Conservation (phyloP, 2,113 vertebrate genomes). For the Gobiocypris rarus region DNA sequence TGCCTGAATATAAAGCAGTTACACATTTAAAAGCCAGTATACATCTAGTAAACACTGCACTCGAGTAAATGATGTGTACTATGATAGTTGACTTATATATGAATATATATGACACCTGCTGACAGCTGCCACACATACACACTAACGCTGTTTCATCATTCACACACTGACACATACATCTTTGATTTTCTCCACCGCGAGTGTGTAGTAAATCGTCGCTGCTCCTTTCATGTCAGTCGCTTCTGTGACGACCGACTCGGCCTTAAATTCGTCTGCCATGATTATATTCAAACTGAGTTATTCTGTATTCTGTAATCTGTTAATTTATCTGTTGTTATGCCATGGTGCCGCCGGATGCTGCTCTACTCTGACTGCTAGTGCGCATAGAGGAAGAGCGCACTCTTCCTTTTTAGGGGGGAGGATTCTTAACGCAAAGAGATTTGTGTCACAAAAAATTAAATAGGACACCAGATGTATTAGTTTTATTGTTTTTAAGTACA, state of each 20-base stretch:
- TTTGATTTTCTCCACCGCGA: constrained; percentile 77
- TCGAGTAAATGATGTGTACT: neutral
- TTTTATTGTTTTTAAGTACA: neutral
- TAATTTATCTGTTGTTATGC: constrained; percentile 51
- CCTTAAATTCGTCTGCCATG: constrained; percentile 68
- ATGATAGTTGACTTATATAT: neutral
- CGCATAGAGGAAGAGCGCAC: neutral
- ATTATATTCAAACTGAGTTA: constrained; percentile 17
- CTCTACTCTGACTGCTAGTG: constrained; percentile 48
- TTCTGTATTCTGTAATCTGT: neutral
- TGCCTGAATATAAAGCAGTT: neutral
- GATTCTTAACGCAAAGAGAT: neutral
- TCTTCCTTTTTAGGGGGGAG: neutral
- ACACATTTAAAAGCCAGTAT: neutral
- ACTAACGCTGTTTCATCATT: constrained; percentile 62
- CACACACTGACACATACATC: constrained; percentile 70
- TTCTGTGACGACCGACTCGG: constrained; percentile 61
- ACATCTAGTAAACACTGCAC: neutral
- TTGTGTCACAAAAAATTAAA: neutral
- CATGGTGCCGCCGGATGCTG: constrained; percentile 65
- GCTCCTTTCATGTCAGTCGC: constrained; percentile 65
- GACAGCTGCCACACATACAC: constrained; percentile 25
- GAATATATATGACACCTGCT: constrained; percentile 10
- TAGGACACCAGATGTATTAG: neutral
- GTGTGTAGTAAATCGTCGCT: constrained; percentile 73